These are phyloP conservation scores for Pilophorus perplexus DNA, from an alignment of 2,888 invertebrate species.

Conservation along the genomic window DNA sequence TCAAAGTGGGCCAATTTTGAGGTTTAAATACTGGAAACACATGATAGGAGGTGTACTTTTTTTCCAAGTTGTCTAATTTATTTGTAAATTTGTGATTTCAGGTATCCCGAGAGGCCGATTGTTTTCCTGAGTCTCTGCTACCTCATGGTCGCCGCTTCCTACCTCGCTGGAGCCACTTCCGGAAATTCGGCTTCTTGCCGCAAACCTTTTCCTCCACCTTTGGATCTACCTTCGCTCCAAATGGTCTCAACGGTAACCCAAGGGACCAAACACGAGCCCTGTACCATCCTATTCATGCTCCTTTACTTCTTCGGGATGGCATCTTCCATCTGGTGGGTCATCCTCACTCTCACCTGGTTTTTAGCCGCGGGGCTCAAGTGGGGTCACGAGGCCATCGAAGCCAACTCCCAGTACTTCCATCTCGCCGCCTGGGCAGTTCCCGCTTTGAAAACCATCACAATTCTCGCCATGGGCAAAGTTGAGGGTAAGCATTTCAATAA, in stretches of 20 bases:
- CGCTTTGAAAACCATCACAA: constrained; percentile 91
- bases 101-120: constrained; percentile 90
- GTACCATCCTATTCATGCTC: constrained; percentile 94
- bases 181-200: constrained; percentile 58
- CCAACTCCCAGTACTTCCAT: constrained; percentile 95
- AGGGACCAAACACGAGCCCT: constrained; percentile 77
- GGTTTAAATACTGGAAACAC: no score
- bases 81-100: no score
- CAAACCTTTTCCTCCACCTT: constrained; percentile 53
- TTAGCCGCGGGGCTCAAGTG: constrained; percentile 93
- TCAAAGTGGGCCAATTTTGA: no score
- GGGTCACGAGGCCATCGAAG: constrained; percentile 97
- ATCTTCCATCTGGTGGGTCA: constrained; percentile 96
- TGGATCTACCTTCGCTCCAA: constrained; percentile 66
- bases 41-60: no score
- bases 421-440: constrained; percentile 97
- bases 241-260: constrained; percentile 84
- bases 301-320: constrained; percentile 96
- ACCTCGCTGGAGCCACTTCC: constrained; percentile 80
- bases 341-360: constrained; percentile 94
- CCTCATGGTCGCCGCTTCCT: constrained; percentile 88
- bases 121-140: constrained; percentile 96
- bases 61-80: no score
- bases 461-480: constrained; percentile 91
- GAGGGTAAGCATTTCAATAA: constrained; percentile 64